A percentile compares a stretch with the other conserved stretches of the same genome.
These are phyloP conservation scores for Sinocyclocheilus rhinocerous DNA, from an alignment of 2,113 vertebrate genomes.

Conservation along the genomic window DNA sequence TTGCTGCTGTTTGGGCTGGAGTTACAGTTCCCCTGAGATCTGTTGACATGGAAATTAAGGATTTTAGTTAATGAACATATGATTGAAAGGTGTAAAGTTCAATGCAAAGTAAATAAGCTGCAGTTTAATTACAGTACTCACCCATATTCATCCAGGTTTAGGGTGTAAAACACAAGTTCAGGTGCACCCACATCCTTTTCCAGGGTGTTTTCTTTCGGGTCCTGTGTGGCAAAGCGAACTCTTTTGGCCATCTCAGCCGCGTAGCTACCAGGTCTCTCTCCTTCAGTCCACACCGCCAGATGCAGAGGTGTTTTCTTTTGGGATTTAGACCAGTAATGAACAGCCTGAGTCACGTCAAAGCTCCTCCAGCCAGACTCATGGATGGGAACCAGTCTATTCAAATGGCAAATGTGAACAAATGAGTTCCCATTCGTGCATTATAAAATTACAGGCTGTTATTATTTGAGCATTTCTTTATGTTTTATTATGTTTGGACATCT, in stretches of 20 bases:
- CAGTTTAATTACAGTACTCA: slow-evolving; percentile 55
- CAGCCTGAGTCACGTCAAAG: slow-evolving; percentile 85
- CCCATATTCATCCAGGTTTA: slow-evolving; percentile 79
- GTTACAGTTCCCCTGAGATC: slow-evolving; percentile 74
- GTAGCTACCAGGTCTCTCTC: slow-evolving; percentile 74
- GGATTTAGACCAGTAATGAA: slow-evolving; percentile 80
- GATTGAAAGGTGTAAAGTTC: background rate
- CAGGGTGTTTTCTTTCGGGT: slow-evolving; percentile 64
- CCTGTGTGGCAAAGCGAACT: slow-evolving; percentile 73
- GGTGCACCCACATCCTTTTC: slow-evolving; percentile 71
- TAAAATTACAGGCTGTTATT: background rate
- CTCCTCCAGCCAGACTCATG: slow-evolving; percentile 82
- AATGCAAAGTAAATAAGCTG: background rate
- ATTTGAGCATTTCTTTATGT: background rate
- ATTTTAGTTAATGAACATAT: background rate
- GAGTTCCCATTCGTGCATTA: background rate
- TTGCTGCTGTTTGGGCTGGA: slow-evolving; percentile 48
- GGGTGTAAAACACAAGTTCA: slow-evolving; percentile 77
- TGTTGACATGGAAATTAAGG: slow-evolving; percentile 52
- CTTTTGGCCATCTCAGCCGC: slow-evolving; percentile 75
- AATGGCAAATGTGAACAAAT: slow-evolving; percentile 16
- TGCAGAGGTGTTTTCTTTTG: slow-evolving; percentile 69
- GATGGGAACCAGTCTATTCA: slow-evolving; percentile 79
- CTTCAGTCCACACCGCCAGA: slow-evolving; percentile 81
- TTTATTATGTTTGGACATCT: background rate